phyloP scores from a whole-genome alignment of 1,140 invertebrate genomes.

The Diploscapter pachys region DNA sequence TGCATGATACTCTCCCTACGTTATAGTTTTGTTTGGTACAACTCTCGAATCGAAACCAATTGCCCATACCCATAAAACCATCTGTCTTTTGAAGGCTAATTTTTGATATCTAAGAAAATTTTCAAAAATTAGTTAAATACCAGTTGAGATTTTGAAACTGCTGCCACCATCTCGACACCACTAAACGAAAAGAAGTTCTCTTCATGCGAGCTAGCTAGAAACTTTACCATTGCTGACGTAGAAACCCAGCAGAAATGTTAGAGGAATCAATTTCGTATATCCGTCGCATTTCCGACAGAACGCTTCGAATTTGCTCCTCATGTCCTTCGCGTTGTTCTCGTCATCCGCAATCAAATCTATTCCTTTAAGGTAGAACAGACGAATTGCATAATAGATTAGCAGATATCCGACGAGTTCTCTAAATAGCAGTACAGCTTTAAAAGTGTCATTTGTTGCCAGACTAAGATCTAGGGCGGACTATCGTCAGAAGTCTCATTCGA shows the following conservation, averaged over 20 bases:
- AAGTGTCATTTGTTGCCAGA: too few species aligned
- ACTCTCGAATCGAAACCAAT: too few species aligned
- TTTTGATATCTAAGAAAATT: too few species aligned
- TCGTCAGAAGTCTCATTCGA: too few species aligned
- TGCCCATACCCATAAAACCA: too few species aligned
- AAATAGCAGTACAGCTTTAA: too few species aligned
- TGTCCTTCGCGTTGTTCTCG: conserved; percentile 16
- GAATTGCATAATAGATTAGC: conserved; percentile 17
- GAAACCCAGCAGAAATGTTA: conserved; percentile 36
- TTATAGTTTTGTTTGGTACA: too few species aligned
- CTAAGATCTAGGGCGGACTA: too few species aligned
- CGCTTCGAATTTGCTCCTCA: conserved; percentile 19
- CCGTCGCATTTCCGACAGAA: conserved; percentile 27
- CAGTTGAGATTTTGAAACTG: conserved; percentile 39
- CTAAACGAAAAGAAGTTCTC: conserved; percentile 45
- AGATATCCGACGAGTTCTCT: conserved; percentile 26
- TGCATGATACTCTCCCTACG: too few species aligned
- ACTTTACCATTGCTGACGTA: not conserved
- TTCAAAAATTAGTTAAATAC: too few species aligned
- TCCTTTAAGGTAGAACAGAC: conserved; percentile 20
- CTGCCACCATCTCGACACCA: conserved; percentile 46
- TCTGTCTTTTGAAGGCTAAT: too few species aligned
- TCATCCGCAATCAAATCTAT: conserved; percentile 27
- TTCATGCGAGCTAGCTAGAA: too few species aligned
- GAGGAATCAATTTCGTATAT: conserved; percentile 38